These are phyloP conservation scores for Chesias legatella DNA, from an alignment of 2,888 invertebrate genomes.

Conservation along the genomic window DNA sequence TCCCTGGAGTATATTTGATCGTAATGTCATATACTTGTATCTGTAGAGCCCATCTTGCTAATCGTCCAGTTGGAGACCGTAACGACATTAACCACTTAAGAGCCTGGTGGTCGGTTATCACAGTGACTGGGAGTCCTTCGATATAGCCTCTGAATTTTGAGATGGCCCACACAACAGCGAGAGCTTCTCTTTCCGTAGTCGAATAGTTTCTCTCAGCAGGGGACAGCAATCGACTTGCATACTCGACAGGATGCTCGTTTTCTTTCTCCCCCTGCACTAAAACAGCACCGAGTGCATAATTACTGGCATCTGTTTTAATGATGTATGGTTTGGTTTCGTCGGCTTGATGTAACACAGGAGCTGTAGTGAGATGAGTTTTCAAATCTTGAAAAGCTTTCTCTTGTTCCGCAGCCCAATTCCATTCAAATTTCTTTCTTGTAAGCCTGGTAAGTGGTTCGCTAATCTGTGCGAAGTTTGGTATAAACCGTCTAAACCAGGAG, in stretches of 20 bases:
- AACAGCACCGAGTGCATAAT: constrained; percentile 3
- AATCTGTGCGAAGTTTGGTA: constrained; percentile 5
- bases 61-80: constrained; percentile 45
- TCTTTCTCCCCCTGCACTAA: constrained; percentile 22
- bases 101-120: constrained; percentile 58
- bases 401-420: constrained; percentile 10
- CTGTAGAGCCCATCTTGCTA: constrained; percentile 55
- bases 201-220: constrained; percentile 17
- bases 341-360: neutral
- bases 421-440: constrained; percentile 5
- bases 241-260: constrained; percentile 24
- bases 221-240: constrained; percentile 19
- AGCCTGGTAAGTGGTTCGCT: constrained; percentile 7
- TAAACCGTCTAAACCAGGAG: constrained; percentile 14
- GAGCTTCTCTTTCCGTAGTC: constrained; percentile 16
- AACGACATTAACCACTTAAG: constrained; percentile 49
- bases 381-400: neutral
- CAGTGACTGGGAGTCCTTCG: constrained; percentile 36
- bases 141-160: constrained; percentile 33
- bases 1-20: constrained; percentile 46
- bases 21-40: constrained; percentile 48
- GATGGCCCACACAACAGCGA: constrained; percentile 19
- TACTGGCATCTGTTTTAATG: constrained; percentile 1
- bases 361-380: neutral
- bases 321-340: no score